These are phyloP conservation scores for Parauchenoglanis ngamensis DNA, from an alignment of 2,797 vertebrate genomes.

Conservation along the genomic window DNA sequence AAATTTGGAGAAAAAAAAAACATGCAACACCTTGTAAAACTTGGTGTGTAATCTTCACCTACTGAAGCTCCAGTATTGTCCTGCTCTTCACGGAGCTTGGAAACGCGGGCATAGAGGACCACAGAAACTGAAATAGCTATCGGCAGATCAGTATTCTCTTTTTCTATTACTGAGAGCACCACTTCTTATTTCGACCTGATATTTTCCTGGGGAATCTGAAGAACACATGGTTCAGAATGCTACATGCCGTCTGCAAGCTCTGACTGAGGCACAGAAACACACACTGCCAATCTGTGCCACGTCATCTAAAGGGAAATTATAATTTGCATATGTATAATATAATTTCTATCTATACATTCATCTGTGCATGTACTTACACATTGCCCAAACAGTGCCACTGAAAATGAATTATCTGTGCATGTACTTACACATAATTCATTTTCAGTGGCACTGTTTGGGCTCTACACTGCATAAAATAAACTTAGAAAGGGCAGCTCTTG, in stretches of 20 bases:
- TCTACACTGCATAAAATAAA: not conserved
- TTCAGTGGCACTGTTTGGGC: not conserved
- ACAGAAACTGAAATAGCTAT: conserved; percentile 1
- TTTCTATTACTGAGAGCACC: not conserved
- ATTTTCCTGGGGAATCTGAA: not conserved
- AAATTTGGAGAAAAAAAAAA: not conserved
- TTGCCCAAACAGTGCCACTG: too few species aligned
- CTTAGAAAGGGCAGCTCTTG: not conserved
- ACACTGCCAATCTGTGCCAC: not conserved
- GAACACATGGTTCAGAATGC: not conserved
- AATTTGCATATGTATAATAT: not conserved
- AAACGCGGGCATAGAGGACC: not conserved
- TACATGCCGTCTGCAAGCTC: not conserved
- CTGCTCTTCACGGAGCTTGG: not conserved
- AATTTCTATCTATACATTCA: not conserved
- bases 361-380: not conserved
- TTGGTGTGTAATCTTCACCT: not conserved
- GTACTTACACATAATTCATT: not conserved
- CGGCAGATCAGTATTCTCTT: not conserved
- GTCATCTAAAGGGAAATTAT: not conserved
- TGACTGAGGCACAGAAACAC: not conserved
- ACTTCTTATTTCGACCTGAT: not conserved
- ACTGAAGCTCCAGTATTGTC: not conserved
- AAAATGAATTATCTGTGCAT: not conserved
- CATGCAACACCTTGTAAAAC: not conserved